A percentile compares a stretch with the other conserved stretches of the same genome.
Conservation (phyloP, 2,888 invertebrate species). For the Fragum fragum region DNA sequence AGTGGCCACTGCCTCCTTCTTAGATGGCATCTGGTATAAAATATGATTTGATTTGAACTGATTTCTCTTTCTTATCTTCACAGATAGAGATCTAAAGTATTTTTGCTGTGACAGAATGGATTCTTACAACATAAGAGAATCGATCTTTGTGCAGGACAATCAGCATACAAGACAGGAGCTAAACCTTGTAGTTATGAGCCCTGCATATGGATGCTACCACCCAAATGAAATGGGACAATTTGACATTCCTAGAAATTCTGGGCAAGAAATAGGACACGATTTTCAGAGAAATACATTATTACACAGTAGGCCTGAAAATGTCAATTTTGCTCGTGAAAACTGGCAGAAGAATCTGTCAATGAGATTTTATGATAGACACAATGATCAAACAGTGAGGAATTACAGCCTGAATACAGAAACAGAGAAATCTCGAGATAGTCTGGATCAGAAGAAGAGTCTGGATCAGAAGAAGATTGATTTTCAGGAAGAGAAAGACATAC, state of each 20-base stretch:
- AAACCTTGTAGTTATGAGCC: background rate
- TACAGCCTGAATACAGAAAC: background rate
- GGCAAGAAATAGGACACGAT: no score
- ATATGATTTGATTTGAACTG: no score
- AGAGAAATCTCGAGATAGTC: background rate
- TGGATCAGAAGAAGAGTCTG: background rate
- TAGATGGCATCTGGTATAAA: no score
- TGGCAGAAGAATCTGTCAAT: background rate
- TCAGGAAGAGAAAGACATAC: background rate
- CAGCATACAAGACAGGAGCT: background rate
- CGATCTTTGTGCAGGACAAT: background rate
- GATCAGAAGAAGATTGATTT: background rate
- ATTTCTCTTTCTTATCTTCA: no score
- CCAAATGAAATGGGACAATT: background rate
- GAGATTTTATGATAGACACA: background rate
- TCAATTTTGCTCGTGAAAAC: background rate
- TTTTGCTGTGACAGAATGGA: background rate
- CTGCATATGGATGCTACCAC: background rate
- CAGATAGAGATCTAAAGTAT: no score
- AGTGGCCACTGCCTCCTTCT: no score
- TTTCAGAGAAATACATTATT: background rate
- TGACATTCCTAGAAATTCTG: background rate
- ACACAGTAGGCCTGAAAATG: background rate
- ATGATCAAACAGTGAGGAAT: background rate
- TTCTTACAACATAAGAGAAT: background rate